These are phyloP conservation scores for Chymomyza amoena DNA, from an alignment of 2,888 invertebrate genomes.

Conservation along the genomic window DNA sequence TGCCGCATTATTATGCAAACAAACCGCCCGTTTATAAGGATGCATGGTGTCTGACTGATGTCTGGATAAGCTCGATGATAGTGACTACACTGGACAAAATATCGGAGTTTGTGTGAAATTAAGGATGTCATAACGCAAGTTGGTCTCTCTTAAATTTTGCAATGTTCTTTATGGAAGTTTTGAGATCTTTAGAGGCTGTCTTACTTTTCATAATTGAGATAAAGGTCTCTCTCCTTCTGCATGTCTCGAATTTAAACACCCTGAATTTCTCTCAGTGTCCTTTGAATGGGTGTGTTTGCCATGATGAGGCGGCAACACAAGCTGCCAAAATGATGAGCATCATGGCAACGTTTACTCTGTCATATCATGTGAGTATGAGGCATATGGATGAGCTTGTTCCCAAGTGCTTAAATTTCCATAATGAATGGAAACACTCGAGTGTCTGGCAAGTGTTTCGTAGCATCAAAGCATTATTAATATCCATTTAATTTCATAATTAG, in stretches of 20 bases:
- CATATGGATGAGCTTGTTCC: not conserved
- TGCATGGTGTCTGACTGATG: not conserved
- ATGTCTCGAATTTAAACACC: too few species aligned
- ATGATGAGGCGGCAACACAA: not conserved
- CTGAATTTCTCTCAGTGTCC: not conserved
- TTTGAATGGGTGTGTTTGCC: not conserved
- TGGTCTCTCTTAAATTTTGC: too few species aligned
- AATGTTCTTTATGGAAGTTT: too few species aligned
- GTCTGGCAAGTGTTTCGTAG: slow-evolving; percentile 2
- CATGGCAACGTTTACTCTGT: not conserved
- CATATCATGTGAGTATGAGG: not conserved
- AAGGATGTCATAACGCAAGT: too few species aligned
- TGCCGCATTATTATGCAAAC: slow-evolving; percentile 28
- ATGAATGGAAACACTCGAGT: slow-evolving; percentile 42
- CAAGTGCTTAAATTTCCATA: slow-evolving; percentile 37
- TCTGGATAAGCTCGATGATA: not conserved
- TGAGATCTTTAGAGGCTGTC: too few species aligned
- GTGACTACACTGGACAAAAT: not conserved
- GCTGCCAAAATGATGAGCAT: slow-evolving; percentile 26
- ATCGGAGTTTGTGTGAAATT: not conserved
- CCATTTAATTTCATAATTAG: slow-evolving; percentile 68
- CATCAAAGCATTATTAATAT: slow-evolving; percentile 39
- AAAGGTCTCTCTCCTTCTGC: too few species aligned
- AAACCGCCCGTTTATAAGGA: slow-evolving; percentile 10
- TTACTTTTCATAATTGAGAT: too few species aligned